Evolutionary conservation across 2,113 vertebrate genomes (phyloP).

Genomic region (Egretta garzetta): DNA sequence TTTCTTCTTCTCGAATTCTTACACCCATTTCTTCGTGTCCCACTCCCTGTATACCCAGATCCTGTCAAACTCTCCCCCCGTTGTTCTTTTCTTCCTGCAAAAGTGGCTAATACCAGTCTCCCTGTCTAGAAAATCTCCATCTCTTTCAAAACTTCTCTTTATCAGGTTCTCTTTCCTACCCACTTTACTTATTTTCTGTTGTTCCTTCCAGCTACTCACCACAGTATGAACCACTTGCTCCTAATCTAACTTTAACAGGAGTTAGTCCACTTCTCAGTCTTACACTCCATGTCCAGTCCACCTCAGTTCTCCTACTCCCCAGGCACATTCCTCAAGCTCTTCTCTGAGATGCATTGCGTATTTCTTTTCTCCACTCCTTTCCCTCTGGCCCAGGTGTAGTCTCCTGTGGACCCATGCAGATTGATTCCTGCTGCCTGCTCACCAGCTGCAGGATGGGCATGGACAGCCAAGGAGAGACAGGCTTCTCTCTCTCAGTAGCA

Average conservation of each 20-base stretch:
- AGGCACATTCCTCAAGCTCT: background rate
- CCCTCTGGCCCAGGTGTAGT: background rate
- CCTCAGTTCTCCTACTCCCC: background rate
- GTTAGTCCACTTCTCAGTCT: background rate
- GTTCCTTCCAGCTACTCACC: background rate
- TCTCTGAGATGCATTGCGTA: background rate
- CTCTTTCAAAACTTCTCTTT: background rate
- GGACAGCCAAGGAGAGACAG: background rate
- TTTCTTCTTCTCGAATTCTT: background rate
- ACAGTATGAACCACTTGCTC: background rate
- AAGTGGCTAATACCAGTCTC: background rate
- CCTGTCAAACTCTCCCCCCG: background rate
- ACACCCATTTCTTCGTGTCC: background rate
- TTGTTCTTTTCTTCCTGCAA: background rate
- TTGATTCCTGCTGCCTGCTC: background rate
- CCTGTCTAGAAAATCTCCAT: background rate
- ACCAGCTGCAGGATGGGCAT: background rate
- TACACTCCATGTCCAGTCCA: background rate
- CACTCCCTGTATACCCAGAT: background rate
- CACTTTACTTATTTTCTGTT: background rate
- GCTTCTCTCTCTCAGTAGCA: background rate
- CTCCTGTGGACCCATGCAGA: background rate
- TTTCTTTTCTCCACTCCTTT: background rate
- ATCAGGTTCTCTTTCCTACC: background rate
- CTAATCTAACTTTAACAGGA: background rate